Evolutionary conservation across 1,140 invertebrate species (phyloP), one percentile per base, ranked within the genome.

Genomic region (Oncopeltus fasciatus): DNA sequence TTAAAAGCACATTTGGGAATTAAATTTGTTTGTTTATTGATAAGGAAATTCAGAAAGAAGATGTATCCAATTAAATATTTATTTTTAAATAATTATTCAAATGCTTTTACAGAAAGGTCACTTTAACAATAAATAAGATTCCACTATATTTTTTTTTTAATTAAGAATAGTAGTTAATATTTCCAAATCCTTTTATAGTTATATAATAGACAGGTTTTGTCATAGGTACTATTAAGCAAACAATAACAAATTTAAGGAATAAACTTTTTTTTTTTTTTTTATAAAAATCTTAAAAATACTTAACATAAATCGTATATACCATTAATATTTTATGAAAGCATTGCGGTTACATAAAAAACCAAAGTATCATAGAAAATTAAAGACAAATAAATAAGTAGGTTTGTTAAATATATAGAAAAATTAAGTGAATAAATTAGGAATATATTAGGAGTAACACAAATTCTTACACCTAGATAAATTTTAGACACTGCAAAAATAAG

Each of bases 91-190:
- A 53, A 53, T 53, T 53, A 53, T 31, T 57, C 28, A 57, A 57
- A 57, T 57, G 56, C 56, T 57, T 24, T 57, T 57, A 57, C 56
- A 57, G 56, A 57, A 57, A 57, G 28, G 56, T 57, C 56, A 57
- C 56, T 57, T 57, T 57, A 57, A 57, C 18, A 49, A 49, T 57
- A 57, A 57, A 57, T 57, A 57, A 57, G 56, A 57, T 57, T 57
- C 27, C 56, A 57, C 56, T 33, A 57, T 31, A 9, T 20, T 49
- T 49, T 49, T 49, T 49, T 24, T 20, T 49, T 20, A 9, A 9
- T 20, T 49, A 9, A 20, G 21, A 49, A n/a, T n/a, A n/a, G n/a
- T n/a, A n/a, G n/a, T n/a, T n/a, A n/a, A n/a, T n/a, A n/a, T n/a
- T n/a, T 49, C 18, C 47, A 38, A 8, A 38, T 38, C 18, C 24